Conservation (phyloP, 2,113 vertebrate species). For the Spermophilus dauricus region DNA sequence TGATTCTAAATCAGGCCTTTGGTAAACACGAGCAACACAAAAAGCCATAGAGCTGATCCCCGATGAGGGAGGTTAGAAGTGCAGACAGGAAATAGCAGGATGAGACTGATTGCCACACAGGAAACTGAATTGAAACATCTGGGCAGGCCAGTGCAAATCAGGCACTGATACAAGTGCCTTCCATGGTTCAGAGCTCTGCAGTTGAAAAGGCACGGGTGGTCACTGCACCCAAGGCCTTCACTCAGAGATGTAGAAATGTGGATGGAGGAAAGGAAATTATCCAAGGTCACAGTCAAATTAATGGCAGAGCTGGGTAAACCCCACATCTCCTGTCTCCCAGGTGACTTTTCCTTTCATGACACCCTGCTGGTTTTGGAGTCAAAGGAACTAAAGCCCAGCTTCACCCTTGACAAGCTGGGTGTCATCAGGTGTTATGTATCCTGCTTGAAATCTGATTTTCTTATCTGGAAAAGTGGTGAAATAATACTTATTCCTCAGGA, state of each 20-base stretch:
- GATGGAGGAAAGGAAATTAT: conserved; percentile 36
- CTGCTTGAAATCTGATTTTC: neutral
- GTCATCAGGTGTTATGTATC: neutral
- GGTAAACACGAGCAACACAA: conserved; percentile 66
- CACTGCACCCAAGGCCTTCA: neutral
- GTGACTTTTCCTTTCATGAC: conserved; percentile 2
- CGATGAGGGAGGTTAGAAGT: conserved; percentile 72
- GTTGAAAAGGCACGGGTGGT: neutral
- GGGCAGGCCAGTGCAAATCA: conserved; percentile 35
- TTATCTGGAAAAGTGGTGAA: conserved; percentile 31
- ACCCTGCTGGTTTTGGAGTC: neutral
- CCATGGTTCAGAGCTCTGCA: neutral
- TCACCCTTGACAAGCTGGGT: neutral
- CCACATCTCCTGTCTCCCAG: neutral
- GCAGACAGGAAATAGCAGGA: conserved; percentile 77
- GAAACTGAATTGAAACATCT: conserved; percentile 75
- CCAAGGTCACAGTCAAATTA: conserved; percentile 21
- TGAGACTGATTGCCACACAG: conserved; percentile 60
- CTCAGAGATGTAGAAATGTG: conserved; percentile 17
- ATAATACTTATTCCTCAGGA: neutral
- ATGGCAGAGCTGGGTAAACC: neutral
- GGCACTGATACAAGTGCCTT: conserved; percentile 38
- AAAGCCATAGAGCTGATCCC: conserved; percentile 64
- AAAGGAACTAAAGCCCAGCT: neutral
- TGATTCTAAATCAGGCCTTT: conserved; percentile 72